Evolutionary conservation across 2,888 invertebrate genomes (phyloP), one percentile per base, ranked within the genome.

Genomic region (Lycia hirtaria): DNA sequence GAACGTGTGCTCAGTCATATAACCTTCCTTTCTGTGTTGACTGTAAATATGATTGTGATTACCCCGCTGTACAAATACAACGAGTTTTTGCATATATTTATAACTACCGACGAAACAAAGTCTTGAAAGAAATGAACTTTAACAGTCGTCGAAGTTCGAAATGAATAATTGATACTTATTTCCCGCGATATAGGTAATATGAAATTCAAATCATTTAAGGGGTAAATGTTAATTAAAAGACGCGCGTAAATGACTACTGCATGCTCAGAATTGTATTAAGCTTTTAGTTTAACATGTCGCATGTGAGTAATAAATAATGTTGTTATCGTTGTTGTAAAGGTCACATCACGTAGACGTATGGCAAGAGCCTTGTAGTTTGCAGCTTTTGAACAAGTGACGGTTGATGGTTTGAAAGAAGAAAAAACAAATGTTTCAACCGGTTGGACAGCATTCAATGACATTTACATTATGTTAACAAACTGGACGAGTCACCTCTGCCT

Each of bases 391-490:
- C 73, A 71, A 73, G 75, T 69, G 74, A 75, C 78, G 64, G 72
- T 76, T 73, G 71, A 71, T 65, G 71, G 76, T 81, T 73, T 66
- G 62, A 75, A 77, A 81, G 81, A 76, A 70, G 74, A 77, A 81
- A 81, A 76, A 70, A 38, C 37, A 59, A 50, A 59, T 71, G 78
- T 78, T 73, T 69, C 47, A 78, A 89, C 90, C 87, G 88, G 90
- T 88, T 55, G 45, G 69, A 69, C 82, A 68, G 71, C 88, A 84
- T 83, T 81, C 83, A 79, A 73, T 86, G 88, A 87, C 86, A 89
- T 89, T 89, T 83, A 84, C 83, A 83, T 85, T 86, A 85, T 82
- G 80, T 77, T 83, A 83, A 84, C 81, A 78, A 80, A 84, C 83
- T 83, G 78, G 80, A 80, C 77, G 76, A 77, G 78, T 76, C 77